These are phyloP conservation scores for Orthonevra nobilis DNA, from an alignment of 2,888 invertebrate genomes.

Conservation along the genomic window DNA sequence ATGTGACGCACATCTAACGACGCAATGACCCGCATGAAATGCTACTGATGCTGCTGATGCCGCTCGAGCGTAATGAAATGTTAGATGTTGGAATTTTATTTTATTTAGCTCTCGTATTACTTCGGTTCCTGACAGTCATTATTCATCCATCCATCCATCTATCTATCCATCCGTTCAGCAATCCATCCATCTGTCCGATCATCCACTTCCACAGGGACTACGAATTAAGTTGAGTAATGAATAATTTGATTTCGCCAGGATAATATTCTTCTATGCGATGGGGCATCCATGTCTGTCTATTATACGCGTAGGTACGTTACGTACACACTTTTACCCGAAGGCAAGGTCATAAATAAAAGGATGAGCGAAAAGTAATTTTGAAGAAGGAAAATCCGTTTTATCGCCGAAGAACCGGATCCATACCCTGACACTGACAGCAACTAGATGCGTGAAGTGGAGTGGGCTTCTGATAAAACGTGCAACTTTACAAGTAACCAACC, in stretches of 20 bases:
- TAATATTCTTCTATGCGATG: slow-evolving; percentile 24
- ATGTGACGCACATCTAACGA: slow-evolving; percentile 32
- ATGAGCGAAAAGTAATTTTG: slow-evolving; percentile 59
- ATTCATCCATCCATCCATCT: slow-evolving; percentile 41
- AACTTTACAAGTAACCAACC: slow-evolving; percentile 26
- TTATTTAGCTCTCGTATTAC: no score
- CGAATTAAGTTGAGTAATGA: slow-evolving; percentile 68
- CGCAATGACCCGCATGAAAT: slow-evolving; percentile 37
- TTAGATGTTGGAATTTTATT: slow-evolving; percentile 39
- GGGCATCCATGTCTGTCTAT: slow-evolving; percentile 11
- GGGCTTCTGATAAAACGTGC: slow-evolving; percentile 35
- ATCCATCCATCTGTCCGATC: slow-evolving; percentile 53
- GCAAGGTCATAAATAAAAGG: slow-evolving; percentile 52
- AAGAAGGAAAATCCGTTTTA: slow-evolving; percentile 54
- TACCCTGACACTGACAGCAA: slow-evolving; percentile 14
- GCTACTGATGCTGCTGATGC: not conserved
- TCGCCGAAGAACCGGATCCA: slow-evolving; percentile 18
- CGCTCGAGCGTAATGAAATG: slow-evolving; percentile 39
- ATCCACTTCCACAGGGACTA: slow-evolving; percentile 50
- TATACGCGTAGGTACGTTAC: no score
- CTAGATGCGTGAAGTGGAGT: slow-evolving; percentile 18
- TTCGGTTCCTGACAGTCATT: no score
- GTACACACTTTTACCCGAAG: no score
- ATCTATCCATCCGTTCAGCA: slow-evolving; percentile 52
- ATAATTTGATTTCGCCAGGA: slow-evolving; percentile 64